Evolutionary conservation across 2,888 invertebrate genomes (phyloP).

Genomic region (Ophraella communa): DNA sequence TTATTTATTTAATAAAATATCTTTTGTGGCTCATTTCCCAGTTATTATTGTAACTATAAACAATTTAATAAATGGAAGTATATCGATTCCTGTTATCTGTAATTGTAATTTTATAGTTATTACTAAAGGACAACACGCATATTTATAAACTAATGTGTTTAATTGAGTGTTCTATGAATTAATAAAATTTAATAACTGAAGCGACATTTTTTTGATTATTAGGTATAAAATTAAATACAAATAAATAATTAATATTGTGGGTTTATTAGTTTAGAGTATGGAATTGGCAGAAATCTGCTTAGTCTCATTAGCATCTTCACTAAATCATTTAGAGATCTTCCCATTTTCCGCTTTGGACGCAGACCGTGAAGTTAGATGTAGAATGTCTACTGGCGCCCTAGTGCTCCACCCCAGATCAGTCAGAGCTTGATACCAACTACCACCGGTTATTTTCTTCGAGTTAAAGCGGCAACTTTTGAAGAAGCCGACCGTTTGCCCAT

Average conservation of each 20-base stretch:
- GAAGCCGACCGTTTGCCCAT: conserved; percentile 3
- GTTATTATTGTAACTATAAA: not conserved
- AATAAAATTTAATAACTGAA: too few relatives aligned
- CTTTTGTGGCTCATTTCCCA: not conserved
- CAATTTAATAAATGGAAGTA: not conserved
- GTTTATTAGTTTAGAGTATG: too few relatives aligned
- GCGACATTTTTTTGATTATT: too few relatives aligned
- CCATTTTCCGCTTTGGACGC: conserved; percentile 36
- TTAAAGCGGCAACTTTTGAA: conserved; percentile 11
- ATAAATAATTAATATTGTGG: too few relatives aligned
- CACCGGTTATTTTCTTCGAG: not conserved
- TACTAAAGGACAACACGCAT: not conserved
- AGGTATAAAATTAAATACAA: too few relatives aligned
- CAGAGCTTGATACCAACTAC: not conserved
- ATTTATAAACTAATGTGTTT: too few relatives aligned
- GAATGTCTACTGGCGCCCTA: conserved; percentile 52
- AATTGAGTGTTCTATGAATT: too few relatives aligned
- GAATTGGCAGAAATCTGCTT: not conserved
- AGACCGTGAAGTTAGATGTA: conserved; percentile 53
- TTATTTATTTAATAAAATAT: not conserved
- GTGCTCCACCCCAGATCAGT: conserved; percentile 54
- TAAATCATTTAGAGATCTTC: conserved; percentile 7
- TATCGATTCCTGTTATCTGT: not conserved
- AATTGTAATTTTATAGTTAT: not conserved
- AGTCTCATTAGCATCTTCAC: conserved; percentile 1